Percentiles rank a stretch among this genome's conserved stretches.
Evolutionary conservation across 53 echinoderm and acorn worm genomes (phyloP).

Genomic region (Apostichopus leukothele): DNA sequence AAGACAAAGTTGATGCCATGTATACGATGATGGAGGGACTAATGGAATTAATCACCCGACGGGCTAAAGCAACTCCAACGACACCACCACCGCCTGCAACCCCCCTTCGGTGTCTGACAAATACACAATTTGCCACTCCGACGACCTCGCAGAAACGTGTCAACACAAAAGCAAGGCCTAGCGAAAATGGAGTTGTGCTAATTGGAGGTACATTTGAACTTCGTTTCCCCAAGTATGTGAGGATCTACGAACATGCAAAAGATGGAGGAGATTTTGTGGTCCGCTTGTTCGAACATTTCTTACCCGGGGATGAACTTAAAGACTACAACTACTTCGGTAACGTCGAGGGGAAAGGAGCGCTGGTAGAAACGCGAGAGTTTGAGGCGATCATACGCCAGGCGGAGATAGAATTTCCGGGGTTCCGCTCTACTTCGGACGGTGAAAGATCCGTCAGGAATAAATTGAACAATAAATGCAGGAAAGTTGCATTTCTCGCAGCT

Average conservation of each 20-base stretch:
- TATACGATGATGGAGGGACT: not conserved
- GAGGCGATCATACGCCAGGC: not conserved
- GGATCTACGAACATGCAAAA: not conserved
- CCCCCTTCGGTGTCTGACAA: not conserved
- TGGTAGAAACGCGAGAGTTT: conserved; percentile 3
- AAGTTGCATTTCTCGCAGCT: not conserved
- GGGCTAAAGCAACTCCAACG: not conserved
- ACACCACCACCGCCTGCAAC: not conserved
- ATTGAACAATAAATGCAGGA: not conserved
- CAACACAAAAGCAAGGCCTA: not conserved
- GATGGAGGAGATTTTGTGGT: not conserved
- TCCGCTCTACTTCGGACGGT: not conserved
- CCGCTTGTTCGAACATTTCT: conserved; percentile 4
- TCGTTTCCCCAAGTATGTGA: not conserved
- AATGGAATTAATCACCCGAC: not conserved
- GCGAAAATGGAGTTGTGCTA: not conserved
- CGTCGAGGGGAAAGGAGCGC: not conserved
- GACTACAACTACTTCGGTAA: conserved; percentile 20
- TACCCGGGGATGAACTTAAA: not conserved
- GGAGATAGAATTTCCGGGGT: not conserved
- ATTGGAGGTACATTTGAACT: not conserved
- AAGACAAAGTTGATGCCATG: not conserved
- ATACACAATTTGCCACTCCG: not conserved
- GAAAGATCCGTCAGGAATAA: not conserved
- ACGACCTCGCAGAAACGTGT: not conserved